Conservation (phyloP, 2,888 invertebrate species). For the Apodemia duryi region DNA sequence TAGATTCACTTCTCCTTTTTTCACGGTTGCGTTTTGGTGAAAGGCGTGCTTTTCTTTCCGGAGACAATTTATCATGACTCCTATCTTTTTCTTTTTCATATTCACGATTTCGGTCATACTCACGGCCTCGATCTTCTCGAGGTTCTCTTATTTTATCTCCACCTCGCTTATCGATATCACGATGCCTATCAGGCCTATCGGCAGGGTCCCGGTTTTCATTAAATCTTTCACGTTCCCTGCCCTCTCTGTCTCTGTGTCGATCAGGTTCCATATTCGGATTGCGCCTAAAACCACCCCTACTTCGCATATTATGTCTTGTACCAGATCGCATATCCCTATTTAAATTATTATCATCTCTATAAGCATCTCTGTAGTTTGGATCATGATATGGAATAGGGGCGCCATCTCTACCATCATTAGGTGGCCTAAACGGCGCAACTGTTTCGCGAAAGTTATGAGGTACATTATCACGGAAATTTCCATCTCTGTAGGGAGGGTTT, state of each 20-base stretch:
- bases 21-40: conserved; percentile 65
- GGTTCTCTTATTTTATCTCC: conserved; percentile 54
- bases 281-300: conserved; percentile 54
- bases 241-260: conserved; percentile 64
- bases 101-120: conserved; percentile 48
- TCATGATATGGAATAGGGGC: conserved; percentile 54
- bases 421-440: conserved; percentile 55
- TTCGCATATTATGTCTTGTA: conserved; percentile 50
- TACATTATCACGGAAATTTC: conserved; percentile 56
- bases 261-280: conserved; percentile 59
- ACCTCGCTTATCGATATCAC: conserved; percentile 57
- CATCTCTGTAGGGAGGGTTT: conserved; percentile 59
- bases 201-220: conserved; percentile 59
- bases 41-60: conserved; percentile 57
- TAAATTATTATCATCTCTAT: conserved; percentile 54
- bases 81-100: conserved; percentile 63
- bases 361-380: conserved; percentile 59
- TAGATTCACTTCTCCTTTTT: conserved; percentile 67
- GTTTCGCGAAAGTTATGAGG: conserved; percentile 60
- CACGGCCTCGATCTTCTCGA: conserved; percentile 51
- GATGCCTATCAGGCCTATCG: conserved; percentile 61
- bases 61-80: conserved; percentile 60
- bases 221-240: conserved; percentile 60
- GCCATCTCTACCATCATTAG: conserved; percentile 60
- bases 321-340: conserved; percentile 54